A percentile compares a stretch with the other conserved stretches of the same genome.
These are phyloP conservation scores for Autographa pulchrina DNA, from an alignment of 2,888 invertebrate genomes.

Conservation along the genomic window DNA sequence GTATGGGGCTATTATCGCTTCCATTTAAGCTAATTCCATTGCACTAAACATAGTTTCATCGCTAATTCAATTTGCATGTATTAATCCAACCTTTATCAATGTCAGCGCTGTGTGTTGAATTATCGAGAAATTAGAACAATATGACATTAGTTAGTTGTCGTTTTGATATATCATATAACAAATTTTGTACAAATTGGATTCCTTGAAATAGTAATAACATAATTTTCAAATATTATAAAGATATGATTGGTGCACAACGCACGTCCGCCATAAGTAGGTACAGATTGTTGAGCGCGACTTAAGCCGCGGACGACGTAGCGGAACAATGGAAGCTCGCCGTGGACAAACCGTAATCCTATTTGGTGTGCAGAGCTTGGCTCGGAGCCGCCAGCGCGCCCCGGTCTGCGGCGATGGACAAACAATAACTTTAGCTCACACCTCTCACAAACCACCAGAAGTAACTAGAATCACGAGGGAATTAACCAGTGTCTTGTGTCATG, in stretches of 20 bases:
- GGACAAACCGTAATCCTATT: slow-evolving; percentile 76
- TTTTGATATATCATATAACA: neutral
- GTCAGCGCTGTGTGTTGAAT: neutral
- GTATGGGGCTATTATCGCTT: neutral
- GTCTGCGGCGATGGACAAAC: slow-evolving; percentile 63
- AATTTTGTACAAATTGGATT: neutral
- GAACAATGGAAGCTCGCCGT: slow-evolving; percentile 70
- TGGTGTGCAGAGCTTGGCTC: slow-evolving; percentile 60
- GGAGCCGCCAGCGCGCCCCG: slow-evolving; percentile 25
- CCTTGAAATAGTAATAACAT: slow-evolving; percentile 18
- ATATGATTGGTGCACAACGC: slow-evolving; percentile 62
- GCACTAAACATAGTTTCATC: neutral
- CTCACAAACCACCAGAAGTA: slow-evolving; percentile 55
- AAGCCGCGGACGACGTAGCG: slow-evolving; percentile 63
- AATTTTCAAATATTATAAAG: slow-evolving; percentile 40
- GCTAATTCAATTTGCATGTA: neutral
- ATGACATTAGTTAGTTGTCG: neutral
- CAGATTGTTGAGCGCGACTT: slow-evolving; percentile 64
- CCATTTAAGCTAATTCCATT: neutral
- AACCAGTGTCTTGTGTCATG: slow-evolving; percentile 35
- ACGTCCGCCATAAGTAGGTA: slow-evolving; percentile 61
- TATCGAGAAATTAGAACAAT: neutral
- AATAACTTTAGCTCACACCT: slow-evolving; percentile 70
- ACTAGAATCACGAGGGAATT: slow-evolving; percentile 57
- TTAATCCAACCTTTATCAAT: neutral